Percentiles rank a stretch among this genome's conserved stretches.
These are phyloP conservation scores for Diaperis boleti DNA, from an alignment of 2,888 invertebrate species.

Conservation along the genomic window DNA sequence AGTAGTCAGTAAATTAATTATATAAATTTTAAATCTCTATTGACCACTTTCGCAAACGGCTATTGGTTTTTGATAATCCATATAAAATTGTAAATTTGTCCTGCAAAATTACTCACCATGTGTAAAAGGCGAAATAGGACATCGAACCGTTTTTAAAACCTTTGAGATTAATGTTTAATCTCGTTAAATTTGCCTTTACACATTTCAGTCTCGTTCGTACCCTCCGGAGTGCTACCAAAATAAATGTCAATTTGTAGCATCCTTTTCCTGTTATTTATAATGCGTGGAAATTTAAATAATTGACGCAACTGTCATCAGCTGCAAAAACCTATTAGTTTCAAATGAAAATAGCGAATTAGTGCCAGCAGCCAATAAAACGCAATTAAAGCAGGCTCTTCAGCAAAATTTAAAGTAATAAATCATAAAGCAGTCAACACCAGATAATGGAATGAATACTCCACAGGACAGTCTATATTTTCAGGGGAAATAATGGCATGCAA, in stretches of 20 bases:
- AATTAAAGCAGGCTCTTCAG: slow-evolving; percentile 41
- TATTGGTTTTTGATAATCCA: no score
- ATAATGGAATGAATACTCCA: slow-evolving; percentile 42
- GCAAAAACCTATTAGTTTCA: slow-evolving; percentile 20
- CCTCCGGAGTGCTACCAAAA: neutral
- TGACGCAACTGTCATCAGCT: slow-evolving; percentile 5
- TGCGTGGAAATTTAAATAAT: neutral
- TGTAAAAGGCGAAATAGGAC: no score
- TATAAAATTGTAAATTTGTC: no score
- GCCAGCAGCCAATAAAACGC: slow-evolving; percentile 30
- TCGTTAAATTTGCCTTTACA: no score
- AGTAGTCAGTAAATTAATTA: no score
- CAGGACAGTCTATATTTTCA: slow-evolving; percentile 42
- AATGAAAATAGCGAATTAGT: slow-evolving; percentile 27
- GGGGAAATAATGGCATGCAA: slow-evolving; percentile 38
- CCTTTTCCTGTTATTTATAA: neutral
- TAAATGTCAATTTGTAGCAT: neutral
- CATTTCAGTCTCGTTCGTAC: neutral
- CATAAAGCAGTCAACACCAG: slow-evolving; percentile 43
- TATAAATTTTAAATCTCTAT: no score
- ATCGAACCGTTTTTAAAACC: no score
- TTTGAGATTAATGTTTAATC: no score
- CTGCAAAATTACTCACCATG: no score
- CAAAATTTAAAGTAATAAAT: slow-evolving; percentile 42
- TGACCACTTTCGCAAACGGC: no score